Percentiles rank a stretch among this genome's conserved stretches.
These are phyloP conservation scores for Neodiprion fabricii DNA, from an alignment of 1,140 invertebrate species.

Conservation along the genomic window DNA sequence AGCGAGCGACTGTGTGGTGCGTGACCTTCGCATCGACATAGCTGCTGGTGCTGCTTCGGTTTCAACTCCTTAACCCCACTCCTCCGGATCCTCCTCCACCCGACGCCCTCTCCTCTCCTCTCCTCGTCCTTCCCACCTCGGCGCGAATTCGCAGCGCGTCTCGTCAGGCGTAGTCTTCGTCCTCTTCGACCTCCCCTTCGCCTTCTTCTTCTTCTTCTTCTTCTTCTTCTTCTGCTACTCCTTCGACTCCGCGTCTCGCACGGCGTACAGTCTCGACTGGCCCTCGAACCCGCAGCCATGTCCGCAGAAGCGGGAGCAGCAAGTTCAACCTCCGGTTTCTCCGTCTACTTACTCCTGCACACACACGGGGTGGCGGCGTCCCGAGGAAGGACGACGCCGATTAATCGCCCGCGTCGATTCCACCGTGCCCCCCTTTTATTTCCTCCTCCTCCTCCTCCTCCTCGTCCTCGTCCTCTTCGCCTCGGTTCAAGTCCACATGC, in stretches of 20 bases:
- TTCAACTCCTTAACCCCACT: not conserved
- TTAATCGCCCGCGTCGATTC: not conserved
- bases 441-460: conserved; percentile 29
- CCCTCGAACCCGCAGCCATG: too few relatives aligned
- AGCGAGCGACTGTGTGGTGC: conserved; percentile 36
- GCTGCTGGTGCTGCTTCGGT: not conserved
- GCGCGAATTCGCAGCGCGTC: not conserved
- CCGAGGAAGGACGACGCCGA: conserved; percentile 1
- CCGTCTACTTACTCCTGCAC: not conserved
- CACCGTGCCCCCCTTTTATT: conserved; percentile 19
- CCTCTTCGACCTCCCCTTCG: not conserved
- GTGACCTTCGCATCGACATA: conserved; percentile 50
- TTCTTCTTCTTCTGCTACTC: conserved; percentile 14
- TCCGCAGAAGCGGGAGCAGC: not conserved
- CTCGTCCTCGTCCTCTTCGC: conserved; percentile 32
- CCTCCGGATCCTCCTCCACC: conserved; percentile 34
- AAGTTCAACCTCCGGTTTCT: not conserved
- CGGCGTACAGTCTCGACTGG: conserved; percentile 23
- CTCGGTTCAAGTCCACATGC: conserved; percentile 27
- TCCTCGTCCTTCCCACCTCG: not conserved
- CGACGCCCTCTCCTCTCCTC: conserved; percentile 29
- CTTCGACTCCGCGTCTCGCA: conserved; percentile 34
- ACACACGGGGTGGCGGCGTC: not conserved
- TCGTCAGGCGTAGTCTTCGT: conserved; percentile 5
- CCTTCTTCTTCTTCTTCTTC: conserved; percentile 11